Percentiles rank a stretch among this genome's conserved stretches.
phyloP scores from a whole-genome alignment of 2,888 invertebrate species.

The Spodoptera exigua region DNA sequence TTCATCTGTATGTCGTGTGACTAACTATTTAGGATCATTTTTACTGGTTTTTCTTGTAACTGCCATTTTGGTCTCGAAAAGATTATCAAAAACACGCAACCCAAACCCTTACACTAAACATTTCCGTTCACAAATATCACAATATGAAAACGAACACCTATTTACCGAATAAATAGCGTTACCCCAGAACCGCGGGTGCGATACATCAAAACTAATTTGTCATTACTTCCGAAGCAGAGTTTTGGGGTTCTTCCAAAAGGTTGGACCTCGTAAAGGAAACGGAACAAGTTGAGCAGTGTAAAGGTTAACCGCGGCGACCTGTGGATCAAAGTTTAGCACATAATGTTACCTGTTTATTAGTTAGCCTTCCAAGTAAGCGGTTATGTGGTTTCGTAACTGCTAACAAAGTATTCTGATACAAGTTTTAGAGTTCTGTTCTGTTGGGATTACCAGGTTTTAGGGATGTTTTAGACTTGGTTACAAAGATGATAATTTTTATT shows the following conservation, averaged over 20 bases:
- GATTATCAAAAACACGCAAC: background rate
- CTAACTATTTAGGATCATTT: too few species aligned
- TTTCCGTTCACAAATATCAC: background rate
- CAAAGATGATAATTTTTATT: too few species aligned
- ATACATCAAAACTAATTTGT: slow-evolving; percentile 45
- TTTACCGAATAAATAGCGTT: slow-evolving; percentile 14
- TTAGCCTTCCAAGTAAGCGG: slow-evolving; percentile 12
- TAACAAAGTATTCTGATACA: slow-evolving; percentile 9
- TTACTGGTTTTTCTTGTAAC: too few species aligned
- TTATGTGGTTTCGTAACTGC: slow-evolving; percentile 17
- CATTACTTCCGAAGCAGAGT: slow-evolving; percentile 19
- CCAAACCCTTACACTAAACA: slow-evolving; percentile 1
- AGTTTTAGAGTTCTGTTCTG: too few species aligned
- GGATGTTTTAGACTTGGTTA: too few species aligned
- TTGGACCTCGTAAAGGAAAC: slow-evolving; percentile 37
- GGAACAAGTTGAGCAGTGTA: slow-evolving; percentile 39
- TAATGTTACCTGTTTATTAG: slow-evolving; percentile 37
- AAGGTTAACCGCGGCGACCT: slow-evolving; percentile 45
- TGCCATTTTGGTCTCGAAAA: too few species aligned
- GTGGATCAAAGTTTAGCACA: slow-evolving; percentile 43
- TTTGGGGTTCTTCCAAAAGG: slow-evolving; percentile 36
- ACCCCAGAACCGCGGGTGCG: slow-evolving; percentile 8
- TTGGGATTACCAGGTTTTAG: too few species aligned
- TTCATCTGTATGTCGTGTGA: too few species aligned
- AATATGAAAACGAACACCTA: slow-evolving; percentile 10